phyloP scores from a whole-genome alignment of 2,797 vertebrate species.

The Molothrus ater region DNA sequence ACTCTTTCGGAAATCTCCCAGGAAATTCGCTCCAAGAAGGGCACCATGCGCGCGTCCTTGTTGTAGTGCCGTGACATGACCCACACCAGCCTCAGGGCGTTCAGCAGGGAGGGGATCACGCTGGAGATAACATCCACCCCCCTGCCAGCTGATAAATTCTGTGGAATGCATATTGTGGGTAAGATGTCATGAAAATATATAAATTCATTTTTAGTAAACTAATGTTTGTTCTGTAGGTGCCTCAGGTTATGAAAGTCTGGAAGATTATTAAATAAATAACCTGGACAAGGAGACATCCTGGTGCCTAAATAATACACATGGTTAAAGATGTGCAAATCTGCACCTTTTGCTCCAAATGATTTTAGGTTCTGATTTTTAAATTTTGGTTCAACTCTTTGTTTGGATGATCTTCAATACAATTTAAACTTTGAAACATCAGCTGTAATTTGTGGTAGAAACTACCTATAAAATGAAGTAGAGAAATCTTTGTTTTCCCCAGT shows the following conservation, averaged over 20 bases:
- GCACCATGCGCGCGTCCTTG: constrained; percentile 86
- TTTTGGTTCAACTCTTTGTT: not conserved
- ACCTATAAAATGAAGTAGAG: not conserved
- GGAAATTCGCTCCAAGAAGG: constrained; percentile 89
- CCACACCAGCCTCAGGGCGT: constrained; percentile 87
- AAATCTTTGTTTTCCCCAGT: not conserved
- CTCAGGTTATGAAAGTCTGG: not conserved
- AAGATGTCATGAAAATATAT: not conserved
- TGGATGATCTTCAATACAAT: not conserved
- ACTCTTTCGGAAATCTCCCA: constrained; percentile 89
- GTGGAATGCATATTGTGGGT: not conserved
- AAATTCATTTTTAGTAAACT: not conserved
- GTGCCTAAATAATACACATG: not conserved
- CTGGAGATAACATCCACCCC: constrained; percentile 80
- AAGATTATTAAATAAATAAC: not conserved
- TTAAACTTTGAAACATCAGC: not conserved
- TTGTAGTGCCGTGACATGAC: constrained; percentile 89
- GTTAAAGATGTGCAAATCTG: not conserved
- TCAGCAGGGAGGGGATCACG: constrained; percentile 87
- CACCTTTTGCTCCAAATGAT: not conserved
- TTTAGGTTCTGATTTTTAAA: not conserved
- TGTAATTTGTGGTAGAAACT: not conserved
- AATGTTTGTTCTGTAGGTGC: not conserved
- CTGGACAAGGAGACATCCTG: not conserved
- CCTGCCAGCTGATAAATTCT: constrained; percentile 85